These are phyloP conservation scores for Microplitis mediator DNA, from an alignment of 1,140 invertebrate genomes.

Conservation along the genomic window DNA sequence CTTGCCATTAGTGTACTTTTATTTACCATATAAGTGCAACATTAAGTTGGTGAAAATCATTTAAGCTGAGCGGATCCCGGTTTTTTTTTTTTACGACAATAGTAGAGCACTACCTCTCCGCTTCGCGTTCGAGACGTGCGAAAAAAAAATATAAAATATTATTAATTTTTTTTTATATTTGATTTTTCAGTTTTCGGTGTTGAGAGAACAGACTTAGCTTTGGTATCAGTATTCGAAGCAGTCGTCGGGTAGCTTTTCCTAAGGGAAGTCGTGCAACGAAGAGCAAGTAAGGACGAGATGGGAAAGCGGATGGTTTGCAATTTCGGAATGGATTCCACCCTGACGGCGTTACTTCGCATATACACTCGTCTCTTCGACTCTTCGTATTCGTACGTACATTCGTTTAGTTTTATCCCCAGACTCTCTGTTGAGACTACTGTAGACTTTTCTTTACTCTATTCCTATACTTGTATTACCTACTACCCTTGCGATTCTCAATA, in stretches of 20 bases:
- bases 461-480: slow-evolving; percentile 4
- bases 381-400: slow-evolving; percentile 5
- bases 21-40: too few relatives aligned
- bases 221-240: slow-evolving; percentile 60
- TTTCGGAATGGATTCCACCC: slow-evolving; percentile 61
- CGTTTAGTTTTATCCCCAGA: neutral
- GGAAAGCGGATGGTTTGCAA: slow-evolving; percentile 56
- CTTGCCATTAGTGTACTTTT: too few relatives aligned
- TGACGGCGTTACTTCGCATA: slow-evolving; percentile 29
- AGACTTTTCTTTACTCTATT: neutral
- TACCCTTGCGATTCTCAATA: slow-evolving; percentile 2
- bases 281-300: slow-evolving; percentile 28
- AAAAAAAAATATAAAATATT: neutral
- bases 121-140: too few relatives aligned
- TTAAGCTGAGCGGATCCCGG: too few relatives aligned
- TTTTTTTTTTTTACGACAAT: too few relatives aligned
- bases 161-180: slow-evolving; percentile 13
- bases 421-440: neutral
- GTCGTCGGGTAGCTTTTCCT: slow-evolving; percentile 49
- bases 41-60: too few relatives aligned
- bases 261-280: slow-evolving; percentile 42
- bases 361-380: slow-evolving; percentile 12
- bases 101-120: too few relatives aligned
- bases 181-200: slow-evolving; percentile 43
- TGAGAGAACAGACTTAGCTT: slow-evolving; percentile 24